Percentiles rank a stretch among this genome's conserved stretches.
phyloP scores from a whole-genome alignment of 64 coral and sea anemone genomes.

The Pachyseris speciosa region DNA sequence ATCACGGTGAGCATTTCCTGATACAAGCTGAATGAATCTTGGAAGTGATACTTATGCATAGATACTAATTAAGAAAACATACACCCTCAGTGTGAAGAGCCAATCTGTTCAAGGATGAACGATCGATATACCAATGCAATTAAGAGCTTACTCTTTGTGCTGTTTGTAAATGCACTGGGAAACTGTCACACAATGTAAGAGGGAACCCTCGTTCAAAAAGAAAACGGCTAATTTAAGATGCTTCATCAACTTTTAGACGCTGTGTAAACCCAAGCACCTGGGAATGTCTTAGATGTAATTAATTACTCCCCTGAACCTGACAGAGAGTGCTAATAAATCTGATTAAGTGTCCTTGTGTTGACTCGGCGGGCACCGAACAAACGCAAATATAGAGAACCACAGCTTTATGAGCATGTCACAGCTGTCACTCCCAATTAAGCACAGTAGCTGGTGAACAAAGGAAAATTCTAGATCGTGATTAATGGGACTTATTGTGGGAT shows the following conservation, averaged over 20 bases:
- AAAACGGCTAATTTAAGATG: background rate
- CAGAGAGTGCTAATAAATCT: constrained; percentile 12
- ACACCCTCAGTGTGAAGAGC: background rate
- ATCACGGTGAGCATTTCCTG: background rate
- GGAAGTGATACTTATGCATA: background rate
- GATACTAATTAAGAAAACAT: background rate
- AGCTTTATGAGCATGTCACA: constrained; percentile 18
- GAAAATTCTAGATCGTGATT: background rate
- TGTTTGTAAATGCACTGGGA: background rate
- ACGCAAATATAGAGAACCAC: constrained; percentile 15
- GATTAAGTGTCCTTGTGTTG: constrained; percentile 27
- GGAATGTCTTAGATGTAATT: constrained; percentile 2
- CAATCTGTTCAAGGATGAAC: background rate
- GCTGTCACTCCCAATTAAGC: constrained; percentile 26
- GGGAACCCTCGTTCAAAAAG: background rate
- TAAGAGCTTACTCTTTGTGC: background rate
- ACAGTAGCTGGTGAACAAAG: constrained; percentile 27
- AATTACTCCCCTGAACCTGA: background rate
- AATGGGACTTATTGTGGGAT: constrained; percentile 22
- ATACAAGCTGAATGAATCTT: background rate
- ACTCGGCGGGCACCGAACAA: background rate
- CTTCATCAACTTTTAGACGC: background rate
- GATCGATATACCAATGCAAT: background rate
- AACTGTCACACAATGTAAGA: background rate
- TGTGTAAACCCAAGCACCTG: constrained; percentile 26